Evolutionary conservation across 2,797 vertebrate genomes (phyloP).

Genomic region (Rhinoraja longicauda): DNA sequence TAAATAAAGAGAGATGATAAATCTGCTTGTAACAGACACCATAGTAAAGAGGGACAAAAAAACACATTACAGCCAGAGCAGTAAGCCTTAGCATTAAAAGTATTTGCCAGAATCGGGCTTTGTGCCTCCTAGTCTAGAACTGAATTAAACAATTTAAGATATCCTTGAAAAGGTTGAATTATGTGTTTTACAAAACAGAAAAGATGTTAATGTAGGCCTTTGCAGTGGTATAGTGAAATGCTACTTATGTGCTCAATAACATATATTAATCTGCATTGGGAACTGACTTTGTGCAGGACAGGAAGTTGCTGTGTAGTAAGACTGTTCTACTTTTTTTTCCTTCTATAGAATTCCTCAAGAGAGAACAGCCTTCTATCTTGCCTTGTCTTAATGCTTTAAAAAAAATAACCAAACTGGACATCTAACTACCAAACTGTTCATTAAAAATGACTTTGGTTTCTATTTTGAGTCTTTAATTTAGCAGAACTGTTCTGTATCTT

Average conservation of each 20-base stretch:
- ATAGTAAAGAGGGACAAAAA: conserved; percentile 57
- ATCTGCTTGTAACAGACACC: conserved; percentile 63
- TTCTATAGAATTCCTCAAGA: conserved; percentile 81
- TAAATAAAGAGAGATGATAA: conserved; percentile 47
- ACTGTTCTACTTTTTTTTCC: conserved; percentile 69
- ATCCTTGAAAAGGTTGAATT: conserved; percentile 42
- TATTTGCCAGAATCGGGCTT: conserved; percentile 62
- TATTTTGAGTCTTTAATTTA: conserved; percentile 93
- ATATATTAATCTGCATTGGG: conserved; percentile 71
- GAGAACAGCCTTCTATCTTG: conserved; percentile 93
- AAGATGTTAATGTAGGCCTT: conserved; percentile 61
- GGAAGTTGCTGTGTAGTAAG: conserved; percentile 77
- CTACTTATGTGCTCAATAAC: conserved; percentile 73
- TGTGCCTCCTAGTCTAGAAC: conserved; percentile 68
- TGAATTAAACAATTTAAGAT: conserved; percentile 35
- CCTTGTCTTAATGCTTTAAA: conserved; percentile 99
- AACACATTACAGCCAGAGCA: conserved; percentile 64
- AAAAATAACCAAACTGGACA: conserved; percentile 89
- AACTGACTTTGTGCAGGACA: conserved; percentile 82
- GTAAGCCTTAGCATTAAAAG: conserved; percentile 78
- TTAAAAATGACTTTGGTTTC: conserved; percentile 89
- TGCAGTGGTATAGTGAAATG: conserved; percentile 71
- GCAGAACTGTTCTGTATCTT: conserved; percentile 88
- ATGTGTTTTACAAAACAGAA: conserved; percentile 63
- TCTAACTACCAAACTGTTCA: conserved; percentile 90